phyloP scores from a whole-genome alignment of 2,888 invertebrate species.

The Thelaira solivaga region DNA sequence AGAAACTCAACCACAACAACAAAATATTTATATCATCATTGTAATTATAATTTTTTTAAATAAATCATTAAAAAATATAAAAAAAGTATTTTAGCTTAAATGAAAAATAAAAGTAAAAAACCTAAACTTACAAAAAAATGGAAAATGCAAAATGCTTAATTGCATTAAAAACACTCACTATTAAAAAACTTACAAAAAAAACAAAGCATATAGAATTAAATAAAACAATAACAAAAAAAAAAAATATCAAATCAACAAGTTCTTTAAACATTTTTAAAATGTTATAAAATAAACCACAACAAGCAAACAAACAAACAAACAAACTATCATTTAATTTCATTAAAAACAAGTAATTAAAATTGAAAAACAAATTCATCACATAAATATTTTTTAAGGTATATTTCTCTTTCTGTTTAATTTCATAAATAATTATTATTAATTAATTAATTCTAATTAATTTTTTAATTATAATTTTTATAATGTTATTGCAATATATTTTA shows the following conservation, averaged over 20 bases:
- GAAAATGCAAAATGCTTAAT: slow-evolving; percentile 23
- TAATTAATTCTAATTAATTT: no score
- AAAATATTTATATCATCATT: slow-evolving; percentile 41
- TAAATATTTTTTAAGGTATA: slow-evolving; percentile 25
- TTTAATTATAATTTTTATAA: slow-evolving; percentile 20
- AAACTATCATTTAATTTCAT: slow-evolving; percentile 43
- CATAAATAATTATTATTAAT: slow-evolving; percentile 20
- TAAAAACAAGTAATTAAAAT: slow-evolving; percentile 24
- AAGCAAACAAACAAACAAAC: slow-evolving; percentile 22
- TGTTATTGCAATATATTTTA: slow-evolving; percentile 60
- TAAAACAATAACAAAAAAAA: slow-evolving; percentile 12
- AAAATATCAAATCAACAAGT: slow-evolving; percentile 54
- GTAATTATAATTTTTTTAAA: slow-evolving; percentile 56
- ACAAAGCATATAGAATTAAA: no score
- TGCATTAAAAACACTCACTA: slow-evolving; percentile 29
- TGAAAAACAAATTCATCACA: slow-evolving; percentile 43
- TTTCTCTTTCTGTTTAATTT: slow-evolving; percentile 3
- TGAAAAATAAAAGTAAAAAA: slow-evolving; percentile 12
- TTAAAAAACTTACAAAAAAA: slow-evolving; percentile 24
- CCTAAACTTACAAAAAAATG: slow-evolving; percentile 5
- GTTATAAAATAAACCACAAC: slow-evolving; percentile 39
- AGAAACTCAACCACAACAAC: slow-evolving; percentile 34
- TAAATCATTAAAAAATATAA: slow-evolving; percentile 38
- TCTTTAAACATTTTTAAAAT: slow-evolving; percentile 67
- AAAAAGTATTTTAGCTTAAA: slow-evolving; percentile 62